Percentiles rank a stretch among this genome's conserved stretches.
These are phyloP conservation scores for Troglohyphantes excavatus DNA, from an alignment of 2,888 invertebrate genomes.

Conservation along the genomic window DNA sequence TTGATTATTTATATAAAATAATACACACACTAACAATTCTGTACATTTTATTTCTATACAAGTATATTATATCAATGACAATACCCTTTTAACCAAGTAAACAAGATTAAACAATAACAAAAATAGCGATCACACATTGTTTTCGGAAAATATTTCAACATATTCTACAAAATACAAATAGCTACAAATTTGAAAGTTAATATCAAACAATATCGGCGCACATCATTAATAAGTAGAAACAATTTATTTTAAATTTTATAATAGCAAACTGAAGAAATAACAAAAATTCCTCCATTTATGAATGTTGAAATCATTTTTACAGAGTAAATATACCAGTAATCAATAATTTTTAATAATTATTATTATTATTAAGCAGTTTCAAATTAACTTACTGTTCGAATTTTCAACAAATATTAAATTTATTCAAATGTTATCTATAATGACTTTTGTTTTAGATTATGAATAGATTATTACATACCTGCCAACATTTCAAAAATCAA, in stretches of 20 bases:
- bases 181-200: constrained; percentile 44
- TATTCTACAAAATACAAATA: constrained; percentile 22
- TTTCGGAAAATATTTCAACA: constrained; percentile 15
- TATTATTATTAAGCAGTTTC: too few relatives aligned
- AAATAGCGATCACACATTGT: constrained; percentile 27
- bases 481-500: too few relatives aligned
- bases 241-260: too few relatives aligned
- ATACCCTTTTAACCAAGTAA: constrained; percentile 63
- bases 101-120: constrained; percentile 43
- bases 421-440: too few relatives aligned
- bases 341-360: neutral
- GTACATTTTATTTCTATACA: constrained; percentile 74
- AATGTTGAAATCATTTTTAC: neutral
- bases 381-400: too few relatives aligned
- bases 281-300: too few relatives aligned
- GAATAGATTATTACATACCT: too few relatives aligned
- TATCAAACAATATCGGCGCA: constrained; percentile 14
- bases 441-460: too few relatives aligned
- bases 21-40: constrained; percentile 65
- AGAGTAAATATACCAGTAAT: neutral
- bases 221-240: neutral
- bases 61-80: constrained; percentile 31
- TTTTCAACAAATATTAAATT: too few relatives aligned
- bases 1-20: neutral
- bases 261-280: too few relatives aligned